Percentiles rank a stretch among this genome's conserved stretches.
Evolutionary conservation across 2,888 invertebrate species (phyloP).

Genomic region (Brenthis daphne): DNA sequence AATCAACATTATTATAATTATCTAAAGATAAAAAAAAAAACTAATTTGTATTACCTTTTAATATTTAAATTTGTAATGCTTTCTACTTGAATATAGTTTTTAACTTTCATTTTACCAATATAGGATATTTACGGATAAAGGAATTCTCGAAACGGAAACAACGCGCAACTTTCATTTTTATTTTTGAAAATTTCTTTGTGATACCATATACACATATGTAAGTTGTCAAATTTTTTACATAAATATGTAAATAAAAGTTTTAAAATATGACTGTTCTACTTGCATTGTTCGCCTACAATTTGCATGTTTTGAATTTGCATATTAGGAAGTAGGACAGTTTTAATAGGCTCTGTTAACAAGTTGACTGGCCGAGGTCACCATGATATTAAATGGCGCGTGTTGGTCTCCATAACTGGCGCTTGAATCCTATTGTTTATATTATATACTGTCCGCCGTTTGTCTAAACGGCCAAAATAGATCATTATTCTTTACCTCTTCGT

Average conservation of each 20-base stretch:
- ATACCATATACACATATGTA: neutral
- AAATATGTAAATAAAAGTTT: conserved; percentile 39
- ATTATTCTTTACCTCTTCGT: conserved; percentile 37
- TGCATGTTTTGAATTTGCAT: conserved; percentile 71
- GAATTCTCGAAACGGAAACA: neutral
- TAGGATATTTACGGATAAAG: conserved; percentile 1
- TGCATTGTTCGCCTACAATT: conserved; percentile 71
- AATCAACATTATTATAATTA: no score
- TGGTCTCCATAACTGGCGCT: conserved; percentile 33
- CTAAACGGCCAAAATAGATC: conserved; percentile 37
- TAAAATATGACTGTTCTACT: conserved; percentile 62
- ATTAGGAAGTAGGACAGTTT: conserved; percentile 74
- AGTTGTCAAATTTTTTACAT: conserved; percentile 44
- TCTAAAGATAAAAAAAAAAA: no score
- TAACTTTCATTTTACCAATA: conserved; percentile 4
- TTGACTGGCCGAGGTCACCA: conserved; percentile 49
- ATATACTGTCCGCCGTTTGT: conserved; percentile 27
- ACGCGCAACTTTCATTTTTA: conserved; percentile 7
- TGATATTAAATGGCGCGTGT: conserved; percentile 27
- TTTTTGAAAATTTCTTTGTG: conserved; percentile 7
- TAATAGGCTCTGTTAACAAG: conserved; percentile 58
- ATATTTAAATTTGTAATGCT: neutral
- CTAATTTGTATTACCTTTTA: no score
- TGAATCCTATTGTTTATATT: conserved; percentile 39
- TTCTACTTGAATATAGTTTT: neutral